These are phyloP conservation scores for Oncopeltus fasciatus DNA, from an alignment of 1,140 invertebrate species.

Conservation along the genomic window DNA sequence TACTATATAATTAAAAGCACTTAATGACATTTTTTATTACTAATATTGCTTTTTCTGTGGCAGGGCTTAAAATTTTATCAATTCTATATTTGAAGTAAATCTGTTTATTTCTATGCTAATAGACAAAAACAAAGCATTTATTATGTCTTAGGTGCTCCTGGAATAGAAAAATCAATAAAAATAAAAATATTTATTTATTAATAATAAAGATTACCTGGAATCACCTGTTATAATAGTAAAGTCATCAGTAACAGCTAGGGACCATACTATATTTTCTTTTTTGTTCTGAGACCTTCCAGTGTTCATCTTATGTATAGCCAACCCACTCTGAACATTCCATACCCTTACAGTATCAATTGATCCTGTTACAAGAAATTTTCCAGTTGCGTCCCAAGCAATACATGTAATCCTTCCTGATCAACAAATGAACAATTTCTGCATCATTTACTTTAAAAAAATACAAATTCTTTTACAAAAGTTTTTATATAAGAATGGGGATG, in stretches of 20 bases:
- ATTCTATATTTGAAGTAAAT: no score
- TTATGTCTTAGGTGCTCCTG: no score
- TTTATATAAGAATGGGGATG: no score
- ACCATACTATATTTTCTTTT: constrained; percentile 73
- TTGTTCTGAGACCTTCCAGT: constrained; percentile 43
- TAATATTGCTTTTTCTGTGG: no score
- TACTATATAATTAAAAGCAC: no score
- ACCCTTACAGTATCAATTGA: constrained; percentile 70
- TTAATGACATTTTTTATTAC: no score
- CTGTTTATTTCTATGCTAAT: no score
- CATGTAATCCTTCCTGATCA: constrained; percentile 59
- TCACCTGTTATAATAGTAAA: constrained; percentile 81
- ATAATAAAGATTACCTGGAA: constrained; percentile 41
- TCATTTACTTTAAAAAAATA: neutral
- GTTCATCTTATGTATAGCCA: constrained; percentile 66
- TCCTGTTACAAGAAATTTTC: constrained; percentile 66
- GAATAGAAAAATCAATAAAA: no score
- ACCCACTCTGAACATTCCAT: constrained; percentile 70
- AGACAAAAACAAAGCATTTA: no score
- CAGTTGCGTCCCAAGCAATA: constrained; percentile 65
- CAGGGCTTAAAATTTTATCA: no score
- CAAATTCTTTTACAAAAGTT: neutral
- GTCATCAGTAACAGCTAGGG: constrained; percentile 58
- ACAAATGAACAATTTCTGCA: neutral
- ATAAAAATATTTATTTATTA: no score